Base-by-base conservation (phyloP, 2,797 vertebrate species). In the Adelosebastes latens region DNA sequence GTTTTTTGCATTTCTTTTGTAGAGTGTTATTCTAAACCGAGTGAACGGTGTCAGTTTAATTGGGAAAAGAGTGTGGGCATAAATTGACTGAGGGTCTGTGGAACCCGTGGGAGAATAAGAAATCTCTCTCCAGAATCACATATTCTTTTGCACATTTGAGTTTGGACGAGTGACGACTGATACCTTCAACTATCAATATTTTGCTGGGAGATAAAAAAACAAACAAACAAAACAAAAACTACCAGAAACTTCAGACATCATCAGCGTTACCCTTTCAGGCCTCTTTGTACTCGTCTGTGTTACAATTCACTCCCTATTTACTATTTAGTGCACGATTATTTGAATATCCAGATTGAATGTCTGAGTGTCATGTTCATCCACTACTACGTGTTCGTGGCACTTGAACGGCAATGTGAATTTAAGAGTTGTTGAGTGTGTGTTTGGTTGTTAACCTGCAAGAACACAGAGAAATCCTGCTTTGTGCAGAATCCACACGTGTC, bases 1-100 rank as follows among this genome's bases (percentile, higher is more conserved):
- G 31, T 86, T 62, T 76, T 60, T 29, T 39, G 34, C 6, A 10
- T 74, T 80, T 11, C 63, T 83, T 87, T 63, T 52, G 61, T 70
- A 20, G 25, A 24, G 27, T 14, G 36, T 66, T 8, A 10, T 69
- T 58, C 18, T 79, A 52, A n/a, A n/a, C 39, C 10, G 27, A 72
- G 5, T 63, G 20, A 75, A 42, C 4, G 4, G 32, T 14, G 12
- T 5, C 11, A 9, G 22, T 64, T 36, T 56, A 62, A 72, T 46
- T 60, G 24, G 20, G 55, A 27, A 77, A 70, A 13, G 5, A 70
- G 24, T 25, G 24, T 24, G 22, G 52, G 58, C 9, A 6, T 75
- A 36, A 79, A 80, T 70, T 58, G 59, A 70, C 34, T 53, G 13
- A 16, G 25, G 53, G 27, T 62, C 69, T 39, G 32, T 4, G 59